Percentiles rank a stretch among this genome's conserved stretches.
Evolutionary conservation across 92 coral and sea anemone species (phyloP).

Genomic region (Chrysogorgia sp.): DNA sequence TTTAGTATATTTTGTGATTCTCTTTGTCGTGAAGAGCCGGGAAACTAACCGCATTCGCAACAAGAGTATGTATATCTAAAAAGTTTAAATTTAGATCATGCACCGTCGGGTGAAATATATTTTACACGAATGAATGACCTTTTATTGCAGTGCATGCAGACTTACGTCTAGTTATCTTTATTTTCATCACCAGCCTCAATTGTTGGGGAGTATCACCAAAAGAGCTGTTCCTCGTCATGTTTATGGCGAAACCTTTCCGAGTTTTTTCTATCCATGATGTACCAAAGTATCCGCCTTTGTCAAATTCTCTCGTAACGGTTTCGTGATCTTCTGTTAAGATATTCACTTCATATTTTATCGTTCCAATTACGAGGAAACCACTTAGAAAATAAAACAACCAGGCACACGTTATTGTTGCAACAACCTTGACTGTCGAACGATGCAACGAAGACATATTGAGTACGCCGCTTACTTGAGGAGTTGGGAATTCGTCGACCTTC

Average conservation of each 20-base stretch:
- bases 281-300: neutral
- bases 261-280: neutral
- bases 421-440: neutral
- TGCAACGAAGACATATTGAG: neutral
- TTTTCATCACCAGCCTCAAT: too few relatives aligned
- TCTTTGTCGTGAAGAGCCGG: too few relatives aligned
- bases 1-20: too few relatives aligned
- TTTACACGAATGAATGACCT: too few relatives aligned
- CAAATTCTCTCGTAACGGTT: neutral
- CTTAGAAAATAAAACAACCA: constrained; percentile 20
- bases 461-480: neutral
- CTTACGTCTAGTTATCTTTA: too few relatives aligned
- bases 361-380: constrained; percentile 14
- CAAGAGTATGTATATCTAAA: too few relatives aligned
- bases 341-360: constrained; percentile 1
- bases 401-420: constrained; percentile 6
- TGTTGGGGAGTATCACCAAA: too few relatives aligned
- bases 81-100: too few relatives aligned
- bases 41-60: too few relatives aligned
- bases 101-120: too few relatives aligned
- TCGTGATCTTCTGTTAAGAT: neutral
- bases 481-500: neutral
- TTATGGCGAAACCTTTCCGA: neutral
- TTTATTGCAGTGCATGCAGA: too few relatives aligned
- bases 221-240: neutral